Conservation (phyloP, 1,140 invertebrate genomes). For the Diachasmimorpha longicaudata region DNA sequence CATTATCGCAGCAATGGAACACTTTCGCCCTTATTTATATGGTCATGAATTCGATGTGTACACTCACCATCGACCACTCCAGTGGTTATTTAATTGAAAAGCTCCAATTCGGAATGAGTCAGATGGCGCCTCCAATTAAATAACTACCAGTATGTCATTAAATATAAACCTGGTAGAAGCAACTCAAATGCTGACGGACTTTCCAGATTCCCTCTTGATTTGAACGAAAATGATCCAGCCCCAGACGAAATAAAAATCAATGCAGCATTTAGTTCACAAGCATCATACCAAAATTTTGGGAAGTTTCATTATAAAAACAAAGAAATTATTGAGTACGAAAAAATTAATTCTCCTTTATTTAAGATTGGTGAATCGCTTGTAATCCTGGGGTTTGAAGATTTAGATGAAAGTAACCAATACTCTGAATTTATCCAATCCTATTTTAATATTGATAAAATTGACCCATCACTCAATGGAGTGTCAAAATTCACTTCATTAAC, state of each 20-base stretch:
- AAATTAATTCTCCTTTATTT: slow-evolving; percentile 28
- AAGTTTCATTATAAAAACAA: slow-evolving; percentile 40
- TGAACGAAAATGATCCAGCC: neutral
- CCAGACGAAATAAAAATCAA: neutral
- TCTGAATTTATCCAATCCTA: slow-evolving; percentile 28
- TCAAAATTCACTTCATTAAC: slow-evolving; percentile 28
- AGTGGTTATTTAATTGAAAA: slow-evolving; percentile 56
- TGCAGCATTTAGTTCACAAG: neutral
- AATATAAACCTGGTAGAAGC: slow-evolving; percentile 49
- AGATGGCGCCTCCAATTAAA: slow-evolving; percentile 54
- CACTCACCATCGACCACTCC: slow-evolving; percentile 48
- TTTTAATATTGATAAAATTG: slow-evolving; percentile 26
- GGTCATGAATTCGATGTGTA: slow-evolving; percentile 14
- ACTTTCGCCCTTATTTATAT: slow-evolving; percentile 21
- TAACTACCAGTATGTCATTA: slow-evolving; percentile 53
- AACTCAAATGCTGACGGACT: slow-evolving; percentile 52
- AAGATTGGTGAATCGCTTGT: slow-evolving; percentile 32
- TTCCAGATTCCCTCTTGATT: slow-evolving; percentile 31
- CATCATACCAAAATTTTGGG: slow-evolving; percentile 38
- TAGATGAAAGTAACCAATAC: slow-evolving; percentile 38
- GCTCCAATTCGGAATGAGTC: slow-evolving; percentile 48
- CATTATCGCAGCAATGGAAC: slow-evolving; percentile 20
- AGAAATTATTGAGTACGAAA: slow-evolving; percentile 32
- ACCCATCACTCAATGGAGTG: slow-evolving; percentile 6
- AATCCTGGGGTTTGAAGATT: slow-evolving; percentile 38